A percentile compares a stretch with the other conserved stretches of the same genome.
Evolutionary conservation across 2,113 vertebrate species (phyloP).

Genomic region (Sinocyclocheilus grahami): DNA sequence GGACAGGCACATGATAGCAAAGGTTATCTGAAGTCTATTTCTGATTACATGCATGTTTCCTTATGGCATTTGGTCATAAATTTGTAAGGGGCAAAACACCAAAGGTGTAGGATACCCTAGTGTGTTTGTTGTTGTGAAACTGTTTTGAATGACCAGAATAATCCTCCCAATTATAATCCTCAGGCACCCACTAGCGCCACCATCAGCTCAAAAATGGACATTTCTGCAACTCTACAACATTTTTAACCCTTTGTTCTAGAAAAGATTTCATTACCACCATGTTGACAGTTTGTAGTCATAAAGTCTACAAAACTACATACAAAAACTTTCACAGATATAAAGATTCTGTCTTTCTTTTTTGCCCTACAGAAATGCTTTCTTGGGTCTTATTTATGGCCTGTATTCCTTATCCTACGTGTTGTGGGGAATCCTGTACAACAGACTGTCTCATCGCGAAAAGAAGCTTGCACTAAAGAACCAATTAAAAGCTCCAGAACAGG

Average conservation of each 20-base stretch:
- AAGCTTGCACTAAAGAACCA: conserved; percentile 63
- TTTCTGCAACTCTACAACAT: background rate
- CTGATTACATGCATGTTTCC: background rate
- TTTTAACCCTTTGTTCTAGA: background rate
- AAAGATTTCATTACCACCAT: background rate
- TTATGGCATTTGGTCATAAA: background rate
- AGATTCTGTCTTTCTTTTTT: background rate
- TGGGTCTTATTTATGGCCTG: conserved; percentile 71
- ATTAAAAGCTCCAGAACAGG: conserved; percentile 60
- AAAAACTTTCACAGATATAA: background rate
- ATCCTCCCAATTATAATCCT: background rate
- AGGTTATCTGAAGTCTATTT: background rate
- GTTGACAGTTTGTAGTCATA: background rate
- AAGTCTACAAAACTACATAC: background rate
- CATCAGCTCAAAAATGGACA: background rate
- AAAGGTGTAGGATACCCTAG: too few relatives aligned
- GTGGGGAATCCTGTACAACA: conserved; percentile 64
- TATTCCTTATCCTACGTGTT: conserved; percentile 63
- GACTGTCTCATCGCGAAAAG: conserved; percentile 67
- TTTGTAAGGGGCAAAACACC: background rate
- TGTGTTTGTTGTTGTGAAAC: background rate
- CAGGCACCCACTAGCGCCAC: background rate
- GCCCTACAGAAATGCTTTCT: conserved; percentile 67
- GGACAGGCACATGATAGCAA: background rate
- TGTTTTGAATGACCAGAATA: background rate